Evolutionary conservation across 1,140 invertebrate species (phyloP).

Genomic region (Linepithema humile): DNA sequence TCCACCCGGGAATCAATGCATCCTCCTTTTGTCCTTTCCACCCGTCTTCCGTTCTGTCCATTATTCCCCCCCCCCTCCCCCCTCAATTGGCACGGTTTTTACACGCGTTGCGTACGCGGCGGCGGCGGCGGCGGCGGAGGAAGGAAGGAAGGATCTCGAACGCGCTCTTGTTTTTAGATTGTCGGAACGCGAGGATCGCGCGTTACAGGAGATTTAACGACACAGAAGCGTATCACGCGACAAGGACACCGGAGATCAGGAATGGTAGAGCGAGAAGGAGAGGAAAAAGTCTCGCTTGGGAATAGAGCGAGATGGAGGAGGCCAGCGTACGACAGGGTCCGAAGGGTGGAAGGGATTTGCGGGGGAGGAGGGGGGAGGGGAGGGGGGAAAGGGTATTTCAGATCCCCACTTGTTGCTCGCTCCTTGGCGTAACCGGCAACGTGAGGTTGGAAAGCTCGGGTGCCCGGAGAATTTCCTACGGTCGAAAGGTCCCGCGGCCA

Average conservation of each 20-base stretch:
- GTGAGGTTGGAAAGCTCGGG: slow-evolving; percentile 59
- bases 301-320: not conserved
- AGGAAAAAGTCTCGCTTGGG: not conserved
- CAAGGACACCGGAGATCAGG: not conserved
- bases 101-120: too few species aligned
- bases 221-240: not conserved
- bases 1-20: not conserved
- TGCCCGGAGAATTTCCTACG: slow-evolving; percentile 61
- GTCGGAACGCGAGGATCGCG: not conserved
- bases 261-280: not conserved
- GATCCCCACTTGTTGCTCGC: slow-evolving; percentile 76
- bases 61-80: too few species aligned
- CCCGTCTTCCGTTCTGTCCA: slow-evolving; percentile 14
- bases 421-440: slow-evolving; percentile 56
- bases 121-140: too few species aligned
- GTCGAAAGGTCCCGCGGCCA: slow-evolving; percentile 44
- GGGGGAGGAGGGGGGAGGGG: not conserved
- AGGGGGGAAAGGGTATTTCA: not conserved
- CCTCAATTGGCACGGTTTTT: too few species aligned
- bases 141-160: too few species aligned
- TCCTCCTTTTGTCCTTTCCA: not conserved
- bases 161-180: not conserved
- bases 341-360: slow-evolving; percentile 51
- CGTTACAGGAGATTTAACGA: not conserved
- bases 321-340: slow-evolving; percentile 28